These are phyloP conservation scores for Epinotia ramella DNA, from an alignment of 2,888 invertebrate species.

Conservation along the genomic window DNA sequence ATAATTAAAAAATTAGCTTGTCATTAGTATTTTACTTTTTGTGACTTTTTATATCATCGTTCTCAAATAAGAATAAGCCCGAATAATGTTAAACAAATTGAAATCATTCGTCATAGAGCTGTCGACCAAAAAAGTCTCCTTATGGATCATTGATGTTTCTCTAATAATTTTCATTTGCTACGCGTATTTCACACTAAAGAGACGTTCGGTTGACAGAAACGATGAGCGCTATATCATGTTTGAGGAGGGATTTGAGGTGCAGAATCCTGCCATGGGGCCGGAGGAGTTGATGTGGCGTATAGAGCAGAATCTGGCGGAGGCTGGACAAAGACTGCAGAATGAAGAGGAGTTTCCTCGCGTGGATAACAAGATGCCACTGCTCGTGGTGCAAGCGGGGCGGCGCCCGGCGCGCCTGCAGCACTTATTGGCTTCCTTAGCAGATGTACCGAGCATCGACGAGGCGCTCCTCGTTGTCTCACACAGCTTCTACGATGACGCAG, in stretches of 20 bases:
- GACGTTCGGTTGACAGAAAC: neutral
- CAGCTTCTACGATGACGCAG: constrained; percentile 56
- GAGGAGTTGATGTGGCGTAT: constrained; percentile 44
- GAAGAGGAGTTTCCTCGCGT: constrained; percentile 50
- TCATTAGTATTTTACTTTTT: constrained; percentile 6
- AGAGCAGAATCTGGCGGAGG: constrained; percentile 49
- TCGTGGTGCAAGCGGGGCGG: constrained; percentile 57
- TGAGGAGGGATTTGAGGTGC: constrained; percentile 19
- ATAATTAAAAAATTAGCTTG: neutral
- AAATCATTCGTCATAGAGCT: constrained; percentile 1
- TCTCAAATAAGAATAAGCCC: neutral
- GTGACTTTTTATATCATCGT: neutral
- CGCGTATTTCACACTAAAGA: neutral
- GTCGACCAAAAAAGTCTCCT: neutral
- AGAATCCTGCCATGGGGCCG: constrained; percentile 39
- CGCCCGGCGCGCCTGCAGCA: constrained; percentile 56
- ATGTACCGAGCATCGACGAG: constrained; percentile 55
- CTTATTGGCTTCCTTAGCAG: constrained; percentile 59
- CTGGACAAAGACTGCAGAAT: constrained; percentile 52
- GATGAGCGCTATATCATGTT: neutral
- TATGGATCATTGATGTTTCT: neutral
- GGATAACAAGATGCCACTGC: constrained; percentile 49
- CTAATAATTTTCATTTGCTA: constrained; percentile 12
- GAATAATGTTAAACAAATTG: constrained; percentile 3
- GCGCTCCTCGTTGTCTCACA: constrained; percentile 65